A percentile compares a stretch with the other conserved stretches of the same genome.
Conservation (phyloP, 2,113 vertebrate genomes). For the Ceuthmochares aereus region DNA sequence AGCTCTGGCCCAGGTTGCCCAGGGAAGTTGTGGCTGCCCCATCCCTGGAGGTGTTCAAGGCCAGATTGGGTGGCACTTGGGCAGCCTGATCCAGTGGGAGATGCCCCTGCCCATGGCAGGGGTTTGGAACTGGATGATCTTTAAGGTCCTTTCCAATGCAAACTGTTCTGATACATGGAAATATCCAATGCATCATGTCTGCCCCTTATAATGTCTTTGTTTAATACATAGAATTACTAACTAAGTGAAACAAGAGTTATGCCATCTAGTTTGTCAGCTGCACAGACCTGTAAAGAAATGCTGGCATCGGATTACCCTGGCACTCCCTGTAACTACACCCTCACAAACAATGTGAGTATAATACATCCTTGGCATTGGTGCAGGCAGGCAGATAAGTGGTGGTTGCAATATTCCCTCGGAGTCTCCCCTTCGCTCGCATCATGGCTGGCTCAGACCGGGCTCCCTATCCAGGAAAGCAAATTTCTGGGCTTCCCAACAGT, state of each 20-base stretch:
- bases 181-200: background rate
- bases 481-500: background rate
- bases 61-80: no score
- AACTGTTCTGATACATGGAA: background rate
- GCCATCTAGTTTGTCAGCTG: background rate
- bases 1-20: no score
- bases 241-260: background rate
- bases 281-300: background rate
- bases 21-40: no score
- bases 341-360: background rate
- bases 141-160: no score
- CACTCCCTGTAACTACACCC: constrained; percentile 46
- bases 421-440: fast-evolving
- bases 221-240: fast-evolving
- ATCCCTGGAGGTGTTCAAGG: no score
- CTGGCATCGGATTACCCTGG: background rate
- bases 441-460: background rate
- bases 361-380: fast-evolving
- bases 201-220: background rate
- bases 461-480: background rate
- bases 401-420: background rate
- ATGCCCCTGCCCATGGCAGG: no score
- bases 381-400: background rate
- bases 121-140: no score
- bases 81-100: no score